phyloP scores from a whole-genome alignment of 2,113 vertebrate genomes.

The Hyaena hyaena region DNA sequence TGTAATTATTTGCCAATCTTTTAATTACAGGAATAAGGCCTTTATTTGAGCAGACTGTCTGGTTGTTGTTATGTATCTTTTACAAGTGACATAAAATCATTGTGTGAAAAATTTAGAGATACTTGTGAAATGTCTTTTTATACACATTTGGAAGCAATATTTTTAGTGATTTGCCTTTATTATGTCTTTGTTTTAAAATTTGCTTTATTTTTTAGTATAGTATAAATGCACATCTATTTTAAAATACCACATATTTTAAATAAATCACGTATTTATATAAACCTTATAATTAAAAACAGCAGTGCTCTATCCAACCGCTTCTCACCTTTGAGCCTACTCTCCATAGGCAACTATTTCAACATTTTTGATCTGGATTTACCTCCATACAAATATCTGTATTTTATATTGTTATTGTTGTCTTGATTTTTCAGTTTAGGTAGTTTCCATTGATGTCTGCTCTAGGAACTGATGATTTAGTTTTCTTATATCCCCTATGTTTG shows the following conservation, averaged over 20 bases:
- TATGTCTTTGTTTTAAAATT: neutral
- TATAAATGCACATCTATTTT: neutral
- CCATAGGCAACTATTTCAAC: neutral
- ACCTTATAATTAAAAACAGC: neutral
- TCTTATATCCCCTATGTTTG: neutral
- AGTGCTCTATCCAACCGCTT: rapidly evolving
- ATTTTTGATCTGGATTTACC: neutral
- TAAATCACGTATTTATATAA: neutral
- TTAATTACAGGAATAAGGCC: neutral
- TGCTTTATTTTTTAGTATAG: neutral
- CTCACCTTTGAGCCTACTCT: neutral
- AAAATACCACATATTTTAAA: neutral
- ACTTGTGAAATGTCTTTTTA: neutral
- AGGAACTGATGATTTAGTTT: neutral
- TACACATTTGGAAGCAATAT: neutral
- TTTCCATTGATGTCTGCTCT: neutral
- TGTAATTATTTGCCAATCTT: neutral
- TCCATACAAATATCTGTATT: neutral
- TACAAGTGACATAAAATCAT: neutral
- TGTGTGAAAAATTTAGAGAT: neutral
- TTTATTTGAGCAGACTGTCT: neutral
- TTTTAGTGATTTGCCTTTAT: neutral
- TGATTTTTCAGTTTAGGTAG: neutral
- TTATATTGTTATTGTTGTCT: slow-evolving; percentile 18
- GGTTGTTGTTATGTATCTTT: neutral